These are phyloP conservation scores for Isotomurus palustris DNA, from an alignment of 2,888 invertebrate genomes.

Conservation along the genomic window DNA sequence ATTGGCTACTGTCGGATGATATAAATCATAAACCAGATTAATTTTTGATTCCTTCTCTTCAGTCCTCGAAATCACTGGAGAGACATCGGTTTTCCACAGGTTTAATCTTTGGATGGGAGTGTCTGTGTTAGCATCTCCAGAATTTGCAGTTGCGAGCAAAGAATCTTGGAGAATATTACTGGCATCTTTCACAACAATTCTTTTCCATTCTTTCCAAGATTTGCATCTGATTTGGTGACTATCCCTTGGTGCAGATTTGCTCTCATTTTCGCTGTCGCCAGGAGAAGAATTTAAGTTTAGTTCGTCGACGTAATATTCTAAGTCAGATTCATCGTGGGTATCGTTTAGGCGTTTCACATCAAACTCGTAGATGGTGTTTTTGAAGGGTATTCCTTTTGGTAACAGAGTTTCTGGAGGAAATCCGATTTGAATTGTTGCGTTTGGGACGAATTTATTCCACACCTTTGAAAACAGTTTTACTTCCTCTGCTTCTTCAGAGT, in stretches of 20 bases:
- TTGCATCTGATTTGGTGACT: not conserved
- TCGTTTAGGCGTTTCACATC: conserved; percentile 12
- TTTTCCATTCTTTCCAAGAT: conserved; percentile 40
- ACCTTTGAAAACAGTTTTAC: conserved; percentile 14
- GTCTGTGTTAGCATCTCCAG: conserved; percentile 5
- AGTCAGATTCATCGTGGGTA: conserved; percentile 23
- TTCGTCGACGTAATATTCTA: conserved; percentile 32
- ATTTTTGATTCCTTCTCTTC: not conserved
- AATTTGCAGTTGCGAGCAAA: conserved; percentile 20
- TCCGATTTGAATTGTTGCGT: conserved; percentile 17
- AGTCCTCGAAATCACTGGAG: not conserved
- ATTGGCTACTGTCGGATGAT: not conserved
- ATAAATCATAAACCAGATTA: conserved; percentile 11
- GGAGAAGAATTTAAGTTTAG: conserved; percentile 25
- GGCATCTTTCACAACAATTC: conserved; percentile 24
- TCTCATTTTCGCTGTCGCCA: not conserved
- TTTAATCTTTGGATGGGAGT: conserved; percentile 19
- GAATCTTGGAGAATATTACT: conserved; percentile 33
- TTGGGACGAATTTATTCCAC: conserved; percentile 36
- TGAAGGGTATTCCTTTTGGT: conserved; percentile 22
- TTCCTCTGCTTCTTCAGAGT: conserved; percentile 25
- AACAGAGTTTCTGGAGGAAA: conserved; percentile 33
- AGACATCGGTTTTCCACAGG: conserved; percentile 15
- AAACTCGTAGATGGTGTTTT: conserved; percentile 20
- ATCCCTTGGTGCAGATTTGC: not conserved